Percentiles rank a stretch among this genome's conserved stretches.
Conservation (phyloP, 2,113 vertebrate genomes). For the Pan paniscus region DNA sequence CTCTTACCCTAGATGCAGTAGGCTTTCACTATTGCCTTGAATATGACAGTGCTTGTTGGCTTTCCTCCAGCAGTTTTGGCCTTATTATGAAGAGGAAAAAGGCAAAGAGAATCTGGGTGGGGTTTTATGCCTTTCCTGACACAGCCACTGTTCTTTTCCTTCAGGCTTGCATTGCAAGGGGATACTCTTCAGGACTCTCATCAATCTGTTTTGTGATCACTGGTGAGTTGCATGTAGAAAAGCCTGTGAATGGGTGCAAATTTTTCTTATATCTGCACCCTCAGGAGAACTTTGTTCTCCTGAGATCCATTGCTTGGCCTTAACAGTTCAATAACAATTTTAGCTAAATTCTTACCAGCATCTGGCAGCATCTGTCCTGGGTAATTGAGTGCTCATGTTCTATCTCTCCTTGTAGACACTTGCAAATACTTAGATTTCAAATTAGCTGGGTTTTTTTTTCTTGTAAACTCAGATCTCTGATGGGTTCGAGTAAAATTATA, state of each 20-base stretch:
- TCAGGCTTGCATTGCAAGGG: background rate
- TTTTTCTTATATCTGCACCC: background rate
- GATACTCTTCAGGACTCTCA: background rate
- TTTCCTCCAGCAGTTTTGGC: background rate
- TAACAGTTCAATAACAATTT: constrained; percentile 2
- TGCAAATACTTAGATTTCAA: constrained; percentile 21
- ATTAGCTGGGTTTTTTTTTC: background rate
- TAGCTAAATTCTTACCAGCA: background rate
- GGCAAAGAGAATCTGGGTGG: background rate
- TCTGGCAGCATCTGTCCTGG: background rate
- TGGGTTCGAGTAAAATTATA: background rate
- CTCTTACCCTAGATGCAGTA: background rate
- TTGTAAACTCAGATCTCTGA: constrained; percentile 14
- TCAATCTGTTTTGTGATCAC: background rate
- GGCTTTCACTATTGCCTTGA: background rate
- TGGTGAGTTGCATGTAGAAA: background rate
- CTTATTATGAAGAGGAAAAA: background rate
- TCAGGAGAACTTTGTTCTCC: background rate
- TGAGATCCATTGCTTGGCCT: background rate
- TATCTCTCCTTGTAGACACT: background rate
- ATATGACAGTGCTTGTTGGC: background rate
- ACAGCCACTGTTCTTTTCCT: background rate
- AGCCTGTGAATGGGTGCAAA: background rate
- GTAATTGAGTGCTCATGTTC: background rate
- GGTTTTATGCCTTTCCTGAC: background rate